phyloP scores from a whole-genome alignment of 2,888 invertebrate species.

The Dryomyza anilis region DNA sequence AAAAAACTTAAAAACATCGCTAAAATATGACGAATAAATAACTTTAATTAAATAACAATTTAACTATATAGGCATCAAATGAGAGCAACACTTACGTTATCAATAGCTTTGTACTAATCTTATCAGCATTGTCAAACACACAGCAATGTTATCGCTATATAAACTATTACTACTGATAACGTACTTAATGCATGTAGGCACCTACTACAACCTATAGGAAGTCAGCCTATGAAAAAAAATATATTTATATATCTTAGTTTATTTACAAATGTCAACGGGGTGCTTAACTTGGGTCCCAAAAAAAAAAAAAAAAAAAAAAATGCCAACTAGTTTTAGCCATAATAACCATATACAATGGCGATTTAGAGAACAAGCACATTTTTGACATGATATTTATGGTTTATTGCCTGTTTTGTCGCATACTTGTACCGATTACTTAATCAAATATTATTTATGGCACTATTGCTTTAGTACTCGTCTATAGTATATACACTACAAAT shows the following conservation, averaged over 20 bases:
- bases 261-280: background rate
- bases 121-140: constrained; percentile 8
- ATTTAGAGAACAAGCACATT: background rate
- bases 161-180: no score
- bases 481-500: no score
- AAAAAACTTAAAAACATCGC: background rate
- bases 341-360: background rate
- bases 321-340: no score
- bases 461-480: no score
- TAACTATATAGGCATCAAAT: no score
- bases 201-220: no score
- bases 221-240: no score
- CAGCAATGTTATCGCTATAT: constrained; percentile 10
- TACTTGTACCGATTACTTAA: background rate
- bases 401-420: background rate
- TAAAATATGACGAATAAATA: background rate
- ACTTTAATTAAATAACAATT: no score
- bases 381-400: background rate
- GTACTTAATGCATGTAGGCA: no score
- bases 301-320: no score
- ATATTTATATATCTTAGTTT: no score
- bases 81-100: background rate
- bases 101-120: constrained; percentile 3
- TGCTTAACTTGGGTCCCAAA: background rate
- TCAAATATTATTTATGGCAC: constrained; percentile 8